Percentiles rank a stretch among this genome's conserved stretches.
Evolutionary conservation across 2,888 invertebrate species (phyloP).

Genomic region (Sarcophaga carnaria): DNA sequence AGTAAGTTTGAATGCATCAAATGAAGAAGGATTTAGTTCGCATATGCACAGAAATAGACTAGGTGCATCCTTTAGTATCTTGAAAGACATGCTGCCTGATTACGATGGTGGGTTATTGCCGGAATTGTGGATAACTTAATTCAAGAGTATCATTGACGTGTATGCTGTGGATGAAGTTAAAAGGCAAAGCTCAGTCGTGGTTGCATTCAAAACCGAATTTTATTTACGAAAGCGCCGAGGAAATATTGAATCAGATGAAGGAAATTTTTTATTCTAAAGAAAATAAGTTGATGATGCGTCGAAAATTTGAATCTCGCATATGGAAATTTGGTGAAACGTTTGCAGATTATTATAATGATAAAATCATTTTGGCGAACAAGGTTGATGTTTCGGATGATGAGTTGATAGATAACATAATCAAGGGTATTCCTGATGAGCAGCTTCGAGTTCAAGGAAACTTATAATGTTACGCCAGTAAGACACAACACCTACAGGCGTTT

Average conservation of each 20-base stretch:
- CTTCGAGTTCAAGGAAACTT: constrained; percentile 57
- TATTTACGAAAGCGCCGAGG: background rate
- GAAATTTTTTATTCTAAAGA: constrained; percentile 27
- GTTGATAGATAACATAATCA: constrained; percentile 26
- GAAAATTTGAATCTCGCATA: constrained; percentile 44
- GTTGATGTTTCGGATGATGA: constrained; percentile 44
- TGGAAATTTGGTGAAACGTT: constrained; percentile 37
- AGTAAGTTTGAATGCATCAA: background rate
- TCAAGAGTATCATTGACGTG: background rate
- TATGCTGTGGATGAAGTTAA: constrained; percentile 31
- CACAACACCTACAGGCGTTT: too few species aligned
- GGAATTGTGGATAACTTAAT: constrained; percentile 23
- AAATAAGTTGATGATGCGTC: constrained; percentile 21
- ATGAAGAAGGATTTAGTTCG: background rate
- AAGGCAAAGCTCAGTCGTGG: constrained; percentile 44
- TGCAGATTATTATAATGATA: constrained; percentile 50
- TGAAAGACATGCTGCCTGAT: constrained; percentile 32
- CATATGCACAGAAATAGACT: too few species aligned
- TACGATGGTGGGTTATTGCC: constrained; percentile 25
- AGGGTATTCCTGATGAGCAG: constrained; percentile 29
- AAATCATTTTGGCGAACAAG: constrained; percentile 35
- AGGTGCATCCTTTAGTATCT: background rate
- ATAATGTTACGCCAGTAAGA: constrained; percentile 48
- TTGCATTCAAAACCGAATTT: constrained; percentile 49
- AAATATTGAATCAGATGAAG: constrained; percentile 20